A percentile compares a stretch with the other conserved stretches of the same genome.
phyloP scores from a whole-genome alignment of 2,113 vertebrate species.

The Desmodus rotundus region DNA sequence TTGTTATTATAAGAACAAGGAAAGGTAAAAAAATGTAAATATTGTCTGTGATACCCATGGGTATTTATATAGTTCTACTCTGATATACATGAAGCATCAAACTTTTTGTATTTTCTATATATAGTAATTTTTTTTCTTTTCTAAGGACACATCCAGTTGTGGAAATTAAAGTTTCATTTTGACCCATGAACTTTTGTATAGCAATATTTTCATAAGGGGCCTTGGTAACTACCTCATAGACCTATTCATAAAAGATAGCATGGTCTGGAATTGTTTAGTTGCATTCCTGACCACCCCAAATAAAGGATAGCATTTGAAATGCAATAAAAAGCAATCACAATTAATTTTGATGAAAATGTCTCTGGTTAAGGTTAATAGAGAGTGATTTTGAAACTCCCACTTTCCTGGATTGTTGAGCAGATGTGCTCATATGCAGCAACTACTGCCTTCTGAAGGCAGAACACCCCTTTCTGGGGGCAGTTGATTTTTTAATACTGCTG shows the following conservation, averaged over 20 bases:
- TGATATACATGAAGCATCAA: background rate
- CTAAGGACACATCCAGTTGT: slow-evolving; percentile 24
- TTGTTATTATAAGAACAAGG: background rate
- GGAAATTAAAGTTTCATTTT: slow-evolving; percentile 67
- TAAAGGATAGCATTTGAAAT: slow-evolving; percentile 65
- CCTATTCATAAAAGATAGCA: slow-evolving; percentile 64
- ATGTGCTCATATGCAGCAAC: slow-evolving; percentile 50
- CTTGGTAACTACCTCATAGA: slow-evolving; percentile 58
- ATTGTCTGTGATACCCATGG: background rate
- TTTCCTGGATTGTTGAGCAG: slow-evolving; percentile 53
- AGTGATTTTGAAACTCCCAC: slow-evolving; percentile 64
- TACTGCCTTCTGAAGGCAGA: slow-evolving; percentile 41
- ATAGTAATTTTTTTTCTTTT: slow-evolving; percentile 39
- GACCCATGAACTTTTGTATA: slow-evolving; percentile 50
- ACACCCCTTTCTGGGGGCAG: slow-evolving; percentile 37
- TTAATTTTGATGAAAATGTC: slow-evolving; percentile 74
- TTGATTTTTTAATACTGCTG: slow-evolving; percentile 29
- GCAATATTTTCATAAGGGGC: slow-evolving; percentile 61
- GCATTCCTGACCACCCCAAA: slow-evolving; percentile 74
- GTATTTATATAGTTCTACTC: background rate
- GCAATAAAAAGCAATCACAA: slow-evolving; percentile 69
- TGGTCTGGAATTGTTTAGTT: slow-evolving; percentile 71
- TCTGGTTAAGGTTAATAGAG: slow-evolving; percentile 68
- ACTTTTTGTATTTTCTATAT: slow-evolving; percentile 19
- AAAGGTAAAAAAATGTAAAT: background rate